Base-by-base conservation (phyloP, 1,140 invertebrate genomes). In the Littorina saxatilis region DNA sequence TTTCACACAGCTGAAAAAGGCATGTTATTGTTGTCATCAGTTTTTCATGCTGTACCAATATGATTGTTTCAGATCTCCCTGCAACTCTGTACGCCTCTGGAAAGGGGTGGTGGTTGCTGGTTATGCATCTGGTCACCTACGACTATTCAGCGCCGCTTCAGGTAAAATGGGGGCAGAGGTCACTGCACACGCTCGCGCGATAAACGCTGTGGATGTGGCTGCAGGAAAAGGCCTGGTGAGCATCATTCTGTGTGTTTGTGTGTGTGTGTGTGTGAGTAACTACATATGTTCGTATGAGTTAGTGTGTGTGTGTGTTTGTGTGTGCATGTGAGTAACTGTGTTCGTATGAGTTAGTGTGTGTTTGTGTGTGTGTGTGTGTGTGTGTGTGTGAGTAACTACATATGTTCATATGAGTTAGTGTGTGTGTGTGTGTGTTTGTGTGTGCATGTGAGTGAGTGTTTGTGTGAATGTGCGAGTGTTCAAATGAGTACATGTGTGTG, bases 81-180 rank as follows among this genome's bases (percentile, higher is more conserved):
- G 90, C 77, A 87, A 85, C 55, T 86, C 85, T 29, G 29, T 92
- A 32, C 84, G 81, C 13, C 23, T 91, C 47, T 91, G 87, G 87
- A 87, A 88, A 70, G 88, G 89, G 50, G 84, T 91, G 32, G 75
- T 94, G 1, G 83, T 93, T 20, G 92, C 88, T 27, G 92, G 86
- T 0, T 94, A 92, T 88, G 92, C 92, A 1, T 93, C 92, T 29
- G 94, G 94, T n/a, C 93, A 94, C 81, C 82, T 94, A 20, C 81
- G 92, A 61, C 77, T 93, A 1, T 94, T 91, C 86, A 87, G 86
- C 79, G 79, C 85, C 2, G 74, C 76, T 13, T 85, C 90, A 39
- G 92, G 91, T 13, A 80, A 83, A 50, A 78, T 93, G 1, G 74
- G 88, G 3, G 89, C 92, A 20, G 93, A 94, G 82, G 90, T 93